These are phyloP conservation scores for Microtus pennsylvanicus DNA, from an alignment of 2,113 vertebrate genomes.

Conservation along the genomic window DNA sequence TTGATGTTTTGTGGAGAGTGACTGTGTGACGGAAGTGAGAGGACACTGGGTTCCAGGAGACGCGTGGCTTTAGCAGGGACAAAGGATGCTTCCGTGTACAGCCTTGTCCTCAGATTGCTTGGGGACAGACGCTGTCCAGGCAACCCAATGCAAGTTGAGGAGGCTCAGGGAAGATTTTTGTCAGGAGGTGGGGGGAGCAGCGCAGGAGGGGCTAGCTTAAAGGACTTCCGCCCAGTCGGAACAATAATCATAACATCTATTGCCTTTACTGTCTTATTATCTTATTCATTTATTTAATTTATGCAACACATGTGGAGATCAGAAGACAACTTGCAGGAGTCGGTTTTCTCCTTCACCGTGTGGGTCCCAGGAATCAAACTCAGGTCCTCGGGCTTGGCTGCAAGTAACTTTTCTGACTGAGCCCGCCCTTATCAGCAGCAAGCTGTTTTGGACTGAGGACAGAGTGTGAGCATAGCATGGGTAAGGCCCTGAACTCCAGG, in stretches of 20 bases:
- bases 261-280: neutral
- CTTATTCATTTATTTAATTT: neutral
- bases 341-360: too few species aligned
- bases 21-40: neutral
- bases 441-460: neutral
- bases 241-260: neutral
- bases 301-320: too few species aligned
- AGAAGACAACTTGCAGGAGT: too few species aligned
- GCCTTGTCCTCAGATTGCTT: neutral
- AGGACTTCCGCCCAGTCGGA: neutral
- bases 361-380: neutral
- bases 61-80: neutral
- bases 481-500: neutral
- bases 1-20: slow-evolving; percentile 31
- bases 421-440: neutral
- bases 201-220: neutral
- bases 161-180: neutral
- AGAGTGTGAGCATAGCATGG: too few species aligned
- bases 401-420: neutral
- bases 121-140: neutral
- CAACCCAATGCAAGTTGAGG: neutral
- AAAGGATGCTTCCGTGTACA: neutral
- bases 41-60: neutral
- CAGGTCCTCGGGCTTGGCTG: neutral
- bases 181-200: too few species aligned